Evolutionary conservation across 2,113 vertebrate genomes (phyloP).

Genomic region (Naja naja): DNA sequence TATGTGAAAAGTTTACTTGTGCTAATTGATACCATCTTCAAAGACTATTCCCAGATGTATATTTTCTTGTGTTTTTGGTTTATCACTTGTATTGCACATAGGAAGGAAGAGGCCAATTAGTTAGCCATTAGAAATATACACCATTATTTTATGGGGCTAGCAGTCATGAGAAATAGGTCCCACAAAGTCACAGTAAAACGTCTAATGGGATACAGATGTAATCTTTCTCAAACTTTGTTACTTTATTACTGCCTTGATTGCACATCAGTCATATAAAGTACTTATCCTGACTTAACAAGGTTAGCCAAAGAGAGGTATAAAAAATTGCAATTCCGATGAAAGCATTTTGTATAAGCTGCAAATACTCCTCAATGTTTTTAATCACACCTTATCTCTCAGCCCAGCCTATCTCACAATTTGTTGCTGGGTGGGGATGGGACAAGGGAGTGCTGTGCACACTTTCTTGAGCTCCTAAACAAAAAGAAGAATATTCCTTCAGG

Average conservation of each 20-base stretch:
- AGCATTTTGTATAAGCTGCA: neutral
- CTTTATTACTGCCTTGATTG: neutral
- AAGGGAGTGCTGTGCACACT: neutral
- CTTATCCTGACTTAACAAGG: neutral
- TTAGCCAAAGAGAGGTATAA: neutral
- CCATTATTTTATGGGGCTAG: neutral
- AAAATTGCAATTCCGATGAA: neutral
- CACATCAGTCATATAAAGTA: neutral
- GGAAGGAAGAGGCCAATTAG: neutral
- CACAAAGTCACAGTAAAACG: neutral
- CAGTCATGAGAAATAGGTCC: neutral
- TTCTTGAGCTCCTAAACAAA: neutral
- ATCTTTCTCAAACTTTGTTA: neutral
- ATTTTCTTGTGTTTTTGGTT: neutral
- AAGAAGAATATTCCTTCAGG: neutral
- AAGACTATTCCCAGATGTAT: neutral
- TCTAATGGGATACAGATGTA: neutral
- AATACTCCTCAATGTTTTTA: neutral
- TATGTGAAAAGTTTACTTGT: neutral
- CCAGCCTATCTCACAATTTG: neutral
- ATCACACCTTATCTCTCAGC: neutral
- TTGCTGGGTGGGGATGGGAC: neutral
- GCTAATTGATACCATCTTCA: neutral
- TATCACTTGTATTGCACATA: neutral
- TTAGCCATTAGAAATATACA: neutral